Evolutionary conservation across 2,888 invertebrate genomes (phyloP).

Genomic region (Syrista parreyssii): DNA sequence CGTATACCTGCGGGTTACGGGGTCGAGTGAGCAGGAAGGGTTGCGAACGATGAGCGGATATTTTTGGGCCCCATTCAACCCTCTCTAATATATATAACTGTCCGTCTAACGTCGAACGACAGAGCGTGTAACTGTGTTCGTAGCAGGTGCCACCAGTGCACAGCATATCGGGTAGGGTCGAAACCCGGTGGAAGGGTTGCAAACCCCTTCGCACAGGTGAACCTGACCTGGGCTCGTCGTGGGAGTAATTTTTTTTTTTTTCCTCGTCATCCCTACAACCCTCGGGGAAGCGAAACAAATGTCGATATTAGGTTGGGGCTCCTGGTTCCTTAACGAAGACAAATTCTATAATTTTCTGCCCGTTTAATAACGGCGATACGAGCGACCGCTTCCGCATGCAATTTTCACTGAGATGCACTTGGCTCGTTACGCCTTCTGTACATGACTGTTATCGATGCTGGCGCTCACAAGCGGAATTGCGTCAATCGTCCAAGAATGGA

Average conservation of each 20-base stretch:
- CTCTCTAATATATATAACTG: conserved; percentile 25
- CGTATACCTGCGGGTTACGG: conserved; percentile 9
- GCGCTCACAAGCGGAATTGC: too few species aligned
- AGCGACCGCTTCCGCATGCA: too few species aligned
- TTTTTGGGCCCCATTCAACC: conserved; percentile 28
- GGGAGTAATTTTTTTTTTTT: conserved; percentile 18
- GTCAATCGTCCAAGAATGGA: too few species aligned
- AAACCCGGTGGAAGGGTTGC: conserved; percentile 25
- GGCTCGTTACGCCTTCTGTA: too few species aligned
- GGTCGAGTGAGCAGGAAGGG: conserved; percentile 15
- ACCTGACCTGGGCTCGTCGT: conserved; percentile 28
- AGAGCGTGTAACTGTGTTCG: conserved; percentile 28
- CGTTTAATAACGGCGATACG: conserved; percentile 22
- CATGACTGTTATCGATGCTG: too few species aligned
- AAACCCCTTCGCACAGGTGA: conserved; percentile 52
- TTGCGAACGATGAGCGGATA: conserved; percentile 25
- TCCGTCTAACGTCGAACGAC: conserved; percentile 35
- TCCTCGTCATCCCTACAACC: conserved; percentile 1
- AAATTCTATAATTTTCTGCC: conserved; percentile 34
- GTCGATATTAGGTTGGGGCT: conserved; percentile 6
- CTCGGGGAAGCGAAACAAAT: conserved; percentile 25
- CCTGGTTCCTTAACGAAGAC: background rate
- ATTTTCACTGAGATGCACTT: too few species aligned
- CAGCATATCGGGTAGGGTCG: conserved; percentile 32
- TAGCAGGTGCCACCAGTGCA: conserved; percentile 19